Conservation (phyloP, 2,797 vertebrate species). For the Scyliorhinus canicula region DNA sequence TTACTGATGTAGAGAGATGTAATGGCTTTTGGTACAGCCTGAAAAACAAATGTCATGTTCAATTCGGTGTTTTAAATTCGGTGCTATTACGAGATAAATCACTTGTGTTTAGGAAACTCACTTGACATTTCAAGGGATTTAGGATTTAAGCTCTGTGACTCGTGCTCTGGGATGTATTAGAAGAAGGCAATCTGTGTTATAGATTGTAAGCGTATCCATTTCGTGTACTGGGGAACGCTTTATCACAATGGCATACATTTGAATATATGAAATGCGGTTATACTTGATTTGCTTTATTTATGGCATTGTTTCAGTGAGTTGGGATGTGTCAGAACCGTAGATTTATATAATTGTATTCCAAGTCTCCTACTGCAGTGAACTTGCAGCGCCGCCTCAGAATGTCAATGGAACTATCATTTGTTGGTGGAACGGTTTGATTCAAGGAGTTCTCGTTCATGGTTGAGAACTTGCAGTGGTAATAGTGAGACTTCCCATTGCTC, state of each 20-base stretch:
- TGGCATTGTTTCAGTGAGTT: neutral
- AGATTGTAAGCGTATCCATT: neutral
- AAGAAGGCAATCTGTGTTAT: neutral
- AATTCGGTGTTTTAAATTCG: neutral
- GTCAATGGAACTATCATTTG: neutral
- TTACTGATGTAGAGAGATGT: neutral
- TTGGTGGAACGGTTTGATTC: neutral
- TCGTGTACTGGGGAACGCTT: neutral
- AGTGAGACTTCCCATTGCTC: neutral
- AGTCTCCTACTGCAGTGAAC: neutral
- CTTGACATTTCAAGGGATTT: neutral
- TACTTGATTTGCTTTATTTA: neutral
- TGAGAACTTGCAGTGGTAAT: neutral
- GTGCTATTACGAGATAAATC: constrained; percentile 11
- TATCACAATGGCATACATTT: neutral
- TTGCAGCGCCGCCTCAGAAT: neutral
- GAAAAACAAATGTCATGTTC: neutral
- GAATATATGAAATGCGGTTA: neutral
- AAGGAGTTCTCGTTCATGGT: neutral
- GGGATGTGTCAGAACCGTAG: neutral
- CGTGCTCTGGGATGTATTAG: neutral
- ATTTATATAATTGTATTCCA: neutral
- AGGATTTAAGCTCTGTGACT: neutral
- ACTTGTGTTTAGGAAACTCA: neutral
- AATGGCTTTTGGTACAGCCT: neutral